Percentiles rank a stretch among this genome's conserved stretches.
These are phyloP conservation scores for Ia io DNA, from an alignment of 2,113 vertebrate species.

Conservation along the genomic window DNA sequence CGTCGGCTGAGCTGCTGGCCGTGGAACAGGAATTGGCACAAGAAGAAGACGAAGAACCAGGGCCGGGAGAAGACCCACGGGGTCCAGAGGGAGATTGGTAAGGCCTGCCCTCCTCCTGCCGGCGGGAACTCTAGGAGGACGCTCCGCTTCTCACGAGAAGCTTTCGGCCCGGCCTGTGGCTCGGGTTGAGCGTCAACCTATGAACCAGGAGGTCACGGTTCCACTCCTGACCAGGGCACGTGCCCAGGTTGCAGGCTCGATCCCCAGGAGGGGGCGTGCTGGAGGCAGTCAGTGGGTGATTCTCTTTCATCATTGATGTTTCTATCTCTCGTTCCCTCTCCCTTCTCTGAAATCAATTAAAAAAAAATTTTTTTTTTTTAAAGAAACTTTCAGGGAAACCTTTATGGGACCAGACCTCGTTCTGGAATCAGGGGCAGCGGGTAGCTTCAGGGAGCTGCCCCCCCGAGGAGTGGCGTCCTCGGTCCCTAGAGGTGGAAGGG, in stretches of 20 bases:
- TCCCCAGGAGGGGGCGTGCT: no score
- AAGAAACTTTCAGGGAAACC: background rate
- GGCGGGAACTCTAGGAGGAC: rapidly evolving
- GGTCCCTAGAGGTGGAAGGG: background rate
- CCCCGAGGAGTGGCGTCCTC: background rate
- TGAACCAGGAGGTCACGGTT: no score
- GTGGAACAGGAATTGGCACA: constrained; percentile 87
- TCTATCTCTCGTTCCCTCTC: no score
- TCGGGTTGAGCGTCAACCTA: no score
- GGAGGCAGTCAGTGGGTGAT: no score
- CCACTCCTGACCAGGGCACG: no score
- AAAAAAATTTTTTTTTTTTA: no score
- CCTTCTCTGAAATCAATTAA: no score
- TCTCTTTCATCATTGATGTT: no score
- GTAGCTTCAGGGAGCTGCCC: no score
- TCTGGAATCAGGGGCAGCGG: background rate
- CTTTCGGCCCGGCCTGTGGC: background rate
- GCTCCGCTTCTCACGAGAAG: background rate
- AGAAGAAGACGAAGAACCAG: constrained; percentile 77
- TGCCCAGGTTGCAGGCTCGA: no score
- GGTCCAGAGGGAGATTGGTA: constrained; percentile 82
- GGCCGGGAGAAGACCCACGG: constrained; percentile 40
- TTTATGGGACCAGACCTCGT: background rate
- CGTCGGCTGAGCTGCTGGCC: constrained; percentile 87
- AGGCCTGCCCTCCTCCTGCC: background rate